phyloP scores from a whole-genome alignment of 2,888 invertebrate genomes.

The Pandemis heparana region DNA sequence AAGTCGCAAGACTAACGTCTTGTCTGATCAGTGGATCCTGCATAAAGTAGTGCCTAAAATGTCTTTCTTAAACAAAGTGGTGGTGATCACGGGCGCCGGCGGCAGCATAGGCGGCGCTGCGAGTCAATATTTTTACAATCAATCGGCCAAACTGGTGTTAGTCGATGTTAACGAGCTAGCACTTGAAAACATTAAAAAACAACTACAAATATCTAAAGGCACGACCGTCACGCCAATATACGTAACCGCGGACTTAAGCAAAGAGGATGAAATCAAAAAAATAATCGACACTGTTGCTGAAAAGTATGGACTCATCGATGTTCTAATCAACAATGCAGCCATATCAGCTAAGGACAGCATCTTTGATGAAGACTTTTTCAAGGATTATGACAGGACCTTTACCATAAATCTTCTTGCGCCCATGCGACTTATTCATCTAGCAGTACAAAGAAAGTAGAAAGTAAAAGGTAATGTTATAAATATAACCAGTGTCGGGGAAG shows the following conservation, averaged over 20 bases:
- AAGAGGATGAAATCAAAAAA: background rate
- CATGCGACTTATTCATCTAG: slow-evolving; percentile 34
- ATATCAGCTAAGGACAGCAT: slow-evolving; percentile 21
- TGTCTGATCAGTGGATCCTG: background rate
- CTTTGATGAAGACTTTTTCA: slow-evolving; percentile 1
- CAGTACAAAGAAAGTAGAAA: slow-evolving; percentile 36
- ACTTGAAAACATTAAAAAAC: slow-evolving; percentile 42
- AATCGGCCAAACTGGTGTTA: slow-evolving; percentile 57
- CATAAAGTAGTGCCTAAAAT: background rate
- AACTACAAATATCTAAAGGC: background rate
- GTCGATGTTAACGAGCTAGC: slow-evolving; percentile 54
- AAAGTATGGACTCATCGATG: slow-evolving; percentile 1
- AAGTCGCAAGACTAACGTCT: no score
- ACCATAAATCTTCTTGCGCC: slow-evolving; percentile 39
- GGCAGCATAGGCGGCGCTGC: slow-evolving; percentile 34
- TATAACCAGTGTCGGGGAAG: slow-evolving; percentile 42
- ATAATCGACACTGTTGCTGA: background rate
- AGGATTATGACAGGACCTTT: slow-evolving; percentile 38
- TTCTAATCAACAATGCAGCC: slow-evolving; percentile 45
- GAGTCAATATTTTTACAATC: background rate
- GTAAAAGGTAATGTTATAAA: slow-evolving; percentile 39
- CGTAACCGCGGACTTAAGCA: background rate
- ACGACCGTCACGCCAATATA: background rate
- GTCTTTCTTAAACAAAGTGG: slow-evolving; percentile 40
- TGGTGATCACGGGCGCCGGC: slow-evolving; percentile 43